Evolutionary conservation across 2,888 invertebrate genomes (phyloP).

Genomic region (Pteria penguin): DNA sequence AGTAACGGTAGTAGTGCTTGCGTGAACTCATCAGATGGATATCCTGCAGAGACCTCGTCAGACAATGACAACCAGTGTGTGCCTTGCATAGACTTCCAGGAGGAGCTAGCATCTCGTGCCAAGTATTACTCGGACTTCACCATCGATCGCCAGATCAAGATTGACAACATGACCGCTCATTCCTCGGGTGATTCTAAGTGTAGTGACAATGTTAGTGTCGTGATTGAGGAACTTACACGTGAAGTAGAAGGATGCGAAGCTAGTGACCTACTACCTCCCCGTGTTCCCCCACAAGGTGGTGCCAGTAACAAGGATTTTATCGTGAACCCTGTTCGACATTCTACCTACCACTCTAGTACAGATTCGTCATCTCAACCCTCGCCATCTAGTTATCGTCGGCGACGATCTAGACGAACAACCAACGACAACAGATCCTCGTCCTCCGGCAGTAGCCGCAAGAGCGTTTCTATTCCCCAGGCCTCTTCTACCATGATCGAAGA

Average conservation of each 20-base stretch:
- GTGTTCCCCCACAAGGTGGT: conserved; percentile 33
- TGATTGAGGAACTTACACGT: conserved; percentile 57
- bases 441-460: conserved; percentile 50
- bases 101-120: conserved; percentile 68
- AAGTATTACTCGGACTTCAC: conserved; percentile 74
- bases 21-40: conserved; percentile 58
- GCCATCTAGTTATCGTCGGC: conserved; percentile 42
- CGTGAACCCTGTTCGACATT: not conserved
- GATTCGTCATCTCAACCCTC: conserved; percentile 54
- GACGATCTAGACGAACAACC: conserved; percentile 39
- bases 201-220: conserved; percentile 41
- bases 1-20: conserved; percentile 44
- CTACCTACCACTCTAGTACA: conserved; percentile 46
- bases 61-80: conserved; percentile 64
- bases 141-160: conserved; percentile 69
- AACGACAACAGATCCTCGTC: conserved; percentile 50
- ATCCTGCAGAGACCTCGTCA: conserved; percentile 57
- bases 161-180: conserved; percentile 57
- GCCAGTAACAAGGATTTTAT: conserved; percentile 12
- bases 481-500: conserved; percentile 69
- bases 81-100: conserved; percentile 62
- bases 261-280: conserved; percentile 45
- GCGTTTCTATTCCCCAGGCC: conserved; percentile 63
- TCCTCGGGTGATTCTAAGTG: conserved; percentile 40
- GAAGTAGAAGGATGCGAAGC: conserved; percentile 64